Conservation (phyloP, 2,888 invertebrate genomes). For the Clepsis dumicolana region DNA sequence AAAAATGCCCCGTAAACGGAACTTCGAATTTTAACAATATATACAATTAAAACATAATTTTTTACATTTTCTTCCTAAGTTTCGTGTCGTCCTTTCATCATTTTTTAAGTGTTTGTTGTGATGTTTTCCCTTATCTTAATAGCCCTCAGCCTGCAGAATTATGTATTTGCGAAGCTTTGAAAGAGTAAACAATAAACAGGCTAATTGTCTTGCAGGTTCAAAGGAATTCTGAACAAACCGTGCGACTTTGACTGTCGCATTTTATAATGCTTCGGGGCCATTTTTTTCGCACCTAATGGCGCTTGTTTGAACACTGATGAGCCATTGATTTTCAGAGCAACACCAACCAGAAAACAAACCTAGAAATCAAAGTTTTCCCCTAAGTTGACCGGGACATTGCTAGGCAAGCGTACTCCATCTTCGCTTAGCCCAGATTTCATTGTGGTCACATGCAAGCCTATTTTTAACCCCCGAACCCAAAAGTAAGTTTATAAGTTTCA, state of each 20-base stretch:
- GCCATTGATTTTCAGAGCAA: too few species aligned
- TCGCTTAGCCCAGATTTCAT: too few species aligned
- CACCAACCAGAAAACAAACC: too few species aligned
- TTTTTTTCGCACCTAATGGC: too few species aligned
- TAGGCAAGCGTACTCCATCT: too few species aligned
- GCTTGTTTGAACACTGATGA: too few species aligned
- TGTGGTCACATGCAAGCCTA: too few species aligned
- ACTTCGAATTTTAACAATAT: not conserved
- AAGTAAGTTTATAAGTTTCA: too few species aligned
- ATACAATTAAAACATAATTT: not conserved
- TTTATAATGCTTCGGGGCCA: too few species aligned
- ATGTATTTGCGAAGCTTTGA: slow-evolving; percentile 16
- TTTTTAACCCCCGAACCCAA: too few species aligned
- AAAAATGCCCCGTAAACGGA: not conserved
- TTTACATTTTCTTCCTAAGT: not conserved
- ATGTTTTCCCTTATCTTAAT: slow-evolving; percentile 31
- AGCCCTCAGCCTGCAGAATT: slow-evolving; percentile 14
- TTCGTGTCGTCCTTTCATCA: slow-evolving; percentile 2
- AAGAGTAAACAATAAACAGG: slow-evolving; percentile 27
- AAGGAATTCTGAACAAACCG: slow-evolving; percentile 6
- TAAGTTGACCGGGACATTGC: too few species aligned
- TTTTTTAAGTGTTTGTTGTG: slow-evolving; percentile 13
- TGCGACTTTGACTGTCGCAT: not conserved
- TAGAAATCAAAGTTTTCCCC: too few species aligned
- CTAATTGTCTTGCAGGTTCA: slow-evolving; percentile 30